These are phyloP conservation scores for Syncerus caffer DNA, from an alignment of 2,797 vertebrate species.

Conservation along the genomic window DNA sequence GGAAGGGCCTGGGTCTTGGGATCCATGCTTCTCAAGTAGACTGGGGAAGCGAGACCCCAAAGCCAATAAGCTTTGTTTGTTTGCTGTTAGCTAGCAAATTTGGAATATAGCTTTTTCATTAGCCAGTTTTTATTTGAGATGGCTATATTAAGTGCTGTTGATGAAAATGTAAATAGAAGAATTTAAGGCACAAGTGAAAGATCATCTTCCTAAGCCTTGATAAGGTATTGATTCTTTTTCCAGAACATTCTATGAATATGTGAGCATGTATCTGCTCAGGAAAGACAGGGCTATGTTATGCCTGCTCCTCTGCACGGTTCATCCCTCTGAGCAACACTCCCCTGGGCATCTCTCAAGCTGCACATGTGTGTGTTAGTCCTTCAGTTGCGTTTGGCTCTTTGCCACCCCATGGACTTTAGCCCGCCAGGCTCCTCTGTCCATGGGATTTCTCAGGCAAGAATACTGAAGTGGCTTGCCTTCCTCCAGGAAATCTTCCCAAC, in stretches of 20 bases:
- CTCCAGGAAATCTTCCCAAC: neutral
- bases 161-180: neutral
- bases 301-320: neutral
- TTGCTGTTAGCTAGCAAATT: neutral
- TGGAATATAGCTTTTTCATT: neutral
- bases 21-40: neutral
- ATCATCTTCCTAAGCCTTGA: neutral
- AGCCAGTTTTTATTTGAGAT: neutral
- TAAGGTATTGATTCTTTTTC: neutral
- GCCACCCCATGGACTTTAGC: neutral
- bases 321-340: accelerated
- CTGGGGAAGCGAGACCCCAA: neutral
- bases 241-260: neutral
- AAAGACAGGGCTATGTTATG: accelerated
- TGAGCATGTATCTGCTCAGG: neutral
- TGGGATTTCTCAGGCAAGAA: neutral
- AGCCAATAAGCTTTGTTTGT: neutral
- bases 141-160: neutral
- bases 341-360: accelerated
- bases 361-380: accelerated
- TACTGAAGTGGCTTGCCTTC: neutral
- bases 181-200: accelerated
- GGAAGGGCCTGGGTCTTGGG: neutral
- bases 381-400: neutral
- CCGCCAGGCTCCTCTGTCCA: neutral